A percentile compares a stretch with the other conserved stretches of the same genome.
phyloP scores from a whole-genome alignment of 2,113 vertebrate genomes.

The Phaethornis superciliosus region DNA sequence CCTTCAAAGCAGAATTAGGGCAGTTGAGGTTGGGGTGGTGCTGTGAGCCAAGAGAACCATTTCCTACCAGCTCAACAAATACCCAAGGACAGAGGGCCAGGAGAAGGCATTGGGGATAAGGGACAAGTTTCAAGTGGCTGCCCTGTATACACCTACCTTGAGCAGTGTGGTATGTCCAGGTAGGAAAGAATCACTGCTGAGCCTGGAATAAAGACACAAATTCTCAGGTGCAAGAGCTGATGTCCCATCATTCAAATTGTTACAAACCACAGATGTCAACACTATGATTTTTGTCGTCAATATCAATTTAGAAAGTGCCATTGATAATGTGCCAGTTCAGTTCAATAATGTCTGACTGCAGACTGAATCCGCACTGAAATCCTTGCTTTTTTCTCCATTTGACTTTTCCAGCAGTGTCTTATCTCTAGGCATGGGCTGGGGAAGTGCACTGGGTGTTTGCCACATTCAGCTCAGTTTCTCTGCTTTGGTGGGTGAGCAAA shows the following conservation, averaged over 20 bases:
- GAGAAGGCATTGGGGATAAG: neutral
- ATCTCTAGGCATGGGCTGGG: neutral
- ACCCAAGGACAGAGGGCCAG: neutral
- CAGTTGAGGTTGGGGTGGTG: neutral
- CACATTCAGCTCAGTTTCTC: neutral
- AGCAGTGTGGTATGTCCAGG: accelerated
- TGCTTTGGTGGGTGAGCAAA: neutral
- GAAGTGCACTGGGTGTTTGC: neutral
- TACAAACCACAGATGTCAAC: neutral
- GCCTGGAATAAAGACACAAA: neutral
- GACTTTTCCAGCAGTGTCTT: neutral
- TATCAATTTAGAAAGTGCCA: neutral
- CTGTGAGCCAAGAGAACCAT: neutral
- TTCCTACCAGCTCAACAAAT: neutral
- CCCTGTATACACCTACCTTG: neutral
- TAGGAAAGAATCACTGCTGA: neutral
- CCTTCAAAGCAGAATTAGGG: neutral
- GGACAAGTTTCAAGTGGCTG: neutral
- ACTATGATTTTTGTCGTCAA: neutral
- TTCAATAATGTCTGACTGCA: neutral
- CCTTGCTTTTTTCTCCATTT: neutral
- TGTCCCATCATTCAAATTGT: neutral
- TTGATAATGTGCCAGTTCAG: neutral
- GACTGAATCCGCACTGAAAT: neutral
- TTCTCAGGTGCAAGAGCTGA: neutral